Evolutionary conservation across 2,888 invertebrate genomes (phyloP), one percentile per base, ranked within the genome.

Genomic region (Fragum sueziense): DNA sequence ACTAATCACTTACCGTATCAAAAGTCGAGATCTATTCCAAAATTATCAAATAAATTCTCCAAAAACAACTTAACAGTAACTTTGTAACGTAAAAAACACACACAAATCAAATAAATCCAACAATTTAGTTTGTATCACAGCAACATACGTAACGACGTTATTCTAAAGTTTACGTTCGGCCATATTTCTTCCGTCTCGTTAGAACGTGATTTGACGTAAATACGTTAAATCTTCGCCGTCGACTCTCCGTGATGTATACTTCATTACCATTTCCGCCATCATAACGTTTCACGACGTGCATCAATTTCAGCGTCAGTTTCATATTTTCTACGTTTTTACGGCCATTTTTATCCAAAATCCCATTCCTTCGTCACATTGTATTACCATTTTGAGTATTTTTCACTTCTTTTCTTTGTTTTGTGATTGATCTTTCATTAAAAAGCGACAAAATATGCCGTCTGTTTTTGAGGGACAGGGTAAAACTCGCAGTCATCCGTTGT

Each of bases 401-500:
- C n/a, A n/a, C n/a, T n/a, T n/a, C n/a, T n/a, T n/a, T n/a, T n/a
- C n/a, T n/a, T n/a, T n/a, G n/a, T n/a, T n/a, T n/a, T n/a, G n/a
- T n/a, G n/a, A n/a, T n/a, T n/a, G n/a, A n/a, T n/a, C n/a, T n/a
- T n/a, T n/a, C n/a, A n/a, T n/a, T n/a, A n/a, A n/a, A n/a, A n/a
- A n/a, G n/a, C n/a, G n/a, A n/a, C n/a, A n/a, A n/a, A 29, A 31
- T 14, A 11, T 61, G 29, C 11, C 61, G 61, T 61, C 61, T 29
- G 31, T 61, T 25, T 6, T 37, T 65, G 34, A 41, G 1, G 65
- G 29, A 61, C n/a, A 61, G n/a, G 31, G 61, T 61, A 14, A 65
- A 65, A 25, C 33, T 41, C 29, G 65, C 41, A 65, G 65, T 65
- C 65, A 34, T 65, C 65, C 37, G 25, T 65, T 65, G 65, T 65